Percentiles rank a stretch among this genome's conserved stretches.
phyloP scores from a whole-genome alignment of 2,797 vertebrate genomes.

The Phalloptychus januarius region DNA sequence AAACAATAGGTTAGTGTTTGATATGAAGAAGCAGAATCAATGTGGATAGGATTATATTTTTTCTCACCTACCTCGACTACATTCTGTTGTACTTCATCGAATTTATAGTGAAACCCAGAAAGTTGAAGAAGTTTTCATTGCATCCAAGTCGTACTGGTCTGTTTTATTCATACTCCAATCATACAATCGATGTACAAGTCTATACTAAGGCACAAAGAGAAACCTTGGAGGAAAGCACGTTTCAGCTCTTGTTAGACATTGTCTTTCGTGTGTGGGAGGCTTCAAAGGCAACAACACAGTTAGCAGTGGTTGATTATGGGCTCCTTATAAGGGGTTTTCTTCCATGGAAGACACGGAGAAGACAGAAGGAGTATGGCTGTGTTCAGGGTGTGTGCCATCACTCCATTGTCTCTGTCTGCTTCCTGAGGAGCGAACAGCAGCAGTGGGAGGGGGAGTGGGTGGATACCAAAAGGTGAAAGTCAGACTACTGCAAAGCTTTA shows the following conservation, averaged over 20 bases:
- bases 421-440: conserved; percentile 60
- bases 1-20: conserved; percentile 2
- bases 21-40: conserved; percentile 4
- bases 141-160: background rate
- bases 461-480: conserved; percentile 75
- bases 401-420: conserved; percentile 69
- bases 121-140: background rate
- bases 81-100: conserved; percentile 30
- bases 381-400: conserved; percentile 67
- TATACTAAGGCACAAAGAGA: conserved; percentile 3
- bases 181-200: conserved; percentile 2
- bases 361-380: conserved; percentile 53
- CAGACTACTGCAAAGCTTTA: conserved; percentile 67
- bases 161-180: background rate
- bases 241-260: conserved; percentile 33
- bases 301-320: conserved; percentile 51
- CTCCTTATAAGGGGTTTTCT: conserved; percentile 60
- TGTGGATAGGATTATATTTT: conserved; percentile 20
- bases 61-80: conserved; percentile 15
- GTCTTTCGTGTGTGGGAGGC: conserved; percentile 60
- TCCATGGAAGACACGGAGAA: conserved; percentile 47
- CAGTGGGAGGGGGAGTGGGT: conserved; percentile 75
- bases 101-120: conserved; percentile 17
- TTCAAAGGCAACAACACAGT: conserved; percentile 47
- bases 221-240: conserved; percentile 11